These are phyloP conservation scores for Diaphora mendica DNA, from an alignment of 2,888 invertebrate species.

Conservation along the genomic window DNA sequence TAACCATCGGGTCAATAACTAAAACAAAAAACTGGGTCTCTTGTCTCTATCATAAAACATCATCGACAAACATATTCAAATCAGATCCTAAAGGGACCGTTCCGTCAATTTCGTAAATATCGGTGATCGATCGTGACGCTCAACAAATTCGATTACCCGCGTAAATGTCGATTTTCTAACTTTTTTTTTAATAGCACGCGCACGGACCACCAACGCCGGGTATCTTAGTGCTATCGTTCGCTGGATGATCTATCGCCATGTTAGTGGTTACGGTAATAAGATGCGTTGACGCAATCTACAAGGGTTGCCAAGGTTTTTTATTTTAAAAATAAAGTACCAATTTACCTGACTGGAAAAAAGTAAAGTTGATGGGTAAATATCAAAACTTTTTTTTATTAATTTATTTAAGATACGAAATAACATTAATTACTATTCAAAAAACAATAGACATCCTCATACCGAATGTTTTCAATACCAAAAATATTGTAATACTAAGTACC, in stretches of 20 bases:
- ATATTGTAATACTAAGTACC: no score
- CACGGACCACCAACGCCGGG: slow-evolving; percentile 76
- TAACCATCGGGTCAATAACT: background rate
- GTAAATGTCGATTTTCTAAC: slow-evolving; percentile 72
- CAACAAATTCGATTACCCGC: slow-evolving; percentile 67
- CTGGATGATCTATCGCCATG: slow-evolving; percentile 79
- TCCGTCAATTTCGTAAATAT: slow-evolving; percentile 27
- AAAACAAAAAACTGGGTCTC: background rate
- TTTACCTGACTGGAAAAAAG: no score
- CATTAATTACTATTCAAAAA: background rate
- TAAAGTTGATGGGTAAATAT: no score
- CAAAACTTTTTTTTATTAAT: no score
- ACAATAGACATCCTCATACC: no score
- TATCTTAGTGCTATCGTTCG: slow-evolving; percentile 79
- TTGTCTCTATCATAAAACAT: slow-evolving; percentile 6
- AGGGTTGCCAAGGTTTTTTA: slow-evolving; percentile 43
- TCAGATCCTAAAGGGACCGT: slow-evolving; percentile 25
- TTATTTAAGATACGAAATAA: background rate
- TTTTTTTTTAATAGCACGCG: slow-evolving; percentile 53
- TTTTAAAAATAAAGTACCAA: background rate
- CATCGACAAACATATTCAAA: slow-evolving; percentile 18
- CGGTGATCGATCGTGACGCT: slow-evolving; percentile 45
- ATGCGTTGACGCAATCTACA: slow-evolving; percentile 69
- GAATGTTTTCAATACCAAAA: no score
- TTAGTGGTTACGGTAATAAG: slow-evolving; percentile 61